Evolutionary conservation across 2,113 vertebrate species (phyloP).

Genomic region (Dromaius novaehollandiae): DNA sequence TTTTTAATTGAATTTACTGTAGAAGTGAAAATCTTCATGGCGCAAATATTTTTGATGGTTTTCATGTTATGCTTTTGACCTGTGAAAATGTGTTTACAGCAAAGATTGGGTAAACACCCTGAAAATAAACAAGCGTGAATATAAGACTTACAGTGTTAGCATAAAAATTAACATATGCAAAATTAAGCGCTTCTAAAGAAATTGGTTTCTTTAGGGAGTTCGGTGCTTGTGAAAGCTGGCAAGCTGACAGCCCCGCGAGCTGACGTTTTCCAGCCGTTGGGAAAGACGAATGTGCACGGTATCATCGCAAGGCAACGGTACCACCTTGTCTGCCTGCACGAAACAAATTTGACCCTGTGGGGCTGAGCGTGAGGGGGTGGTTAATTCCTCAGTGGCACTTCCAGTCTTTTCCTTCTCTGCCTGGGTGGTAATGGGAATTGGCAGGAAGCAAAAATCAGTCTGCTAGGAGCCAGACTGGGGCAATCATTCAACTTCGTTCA

Average conservation of each 20-base stretch:
- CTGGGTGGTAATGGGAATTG: rapidly evolving
- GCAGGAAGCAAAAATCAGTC: not conserved
- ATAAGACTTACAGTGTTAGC: not conserved
- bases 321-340: rapidly evolving
- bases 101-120: not conserved
- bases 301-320: rapidly evolving
- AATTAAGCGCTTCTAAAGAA: not conserved
- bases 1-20: not conserved
- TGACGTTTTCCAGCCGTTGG: not conserved
- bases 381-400: not conserved
- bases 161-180: not conserved
- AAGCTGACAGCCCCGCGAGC: not conserved
- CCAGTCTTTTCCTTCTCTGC: not conserved
- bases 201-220: not conserved
- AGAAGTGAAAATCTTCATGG: not conserved
- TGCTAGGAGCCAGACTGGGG: not conserved
- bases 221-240: not conserved
- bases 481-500: not conserved
- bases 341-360: not conserved
- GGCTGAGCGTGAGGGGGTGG: not conserved
- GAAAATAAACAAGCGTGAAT: not conserved
- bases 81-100: not conserved
- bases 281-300: rapidly evolving
- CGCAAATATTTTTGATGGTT: not conserved
- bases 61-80: constrained; percentile 16